Evolutionary conservation across 1,140 invertebrate species (phyloP).

Genomic region (Scaptomyza hsui): DNA sequence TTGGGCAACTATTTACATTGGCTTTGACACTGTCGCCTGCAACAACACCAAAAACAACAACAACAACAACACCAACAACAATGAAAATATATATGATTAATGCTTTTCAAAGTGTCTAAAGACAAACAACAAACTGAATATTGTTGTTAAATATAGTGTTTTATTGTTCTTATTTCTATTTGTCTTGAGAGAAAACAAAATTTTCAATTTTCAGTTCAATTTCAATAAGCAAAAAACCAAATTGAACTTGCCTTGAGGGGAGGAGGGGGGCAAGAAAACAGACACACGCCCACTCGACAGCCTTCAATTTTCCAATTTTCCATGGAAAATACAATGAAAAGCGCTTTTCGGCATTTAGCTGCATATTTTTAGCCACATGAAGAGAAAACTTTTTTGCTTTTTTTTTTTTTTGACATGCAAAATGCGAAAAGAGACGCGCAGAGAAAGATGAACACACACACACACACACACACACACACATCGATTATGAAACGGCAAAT

Average conservation of each 20-base stretch:
- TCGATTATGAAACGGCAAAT: conserved; percentile 64
- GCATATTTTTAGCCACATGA: conserved; percentile 45
- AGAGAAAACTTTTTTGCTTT: conserved; percentile 17
- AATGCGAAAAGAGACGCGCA: conserved; percentile 52
- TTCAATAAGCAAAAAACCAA: conserved; percentile 8
- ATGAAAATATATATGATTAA: conserved; percentile 55
- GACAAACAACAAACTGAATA: conserved; percentile 20
- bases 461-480: conserved; percentile 39
- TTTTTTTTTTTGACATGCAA: conserved; percentile 60
- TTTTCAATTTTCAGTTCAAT: background rate
- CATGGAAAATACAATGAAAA: conserved; percentile 58
- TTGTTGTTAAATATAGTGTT: conserved; percentile 44
- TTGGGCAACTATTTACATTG: conserved; percentile 44
- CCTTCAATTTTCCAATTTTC: conserved; percentile 53
- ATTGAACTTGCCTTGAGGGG: conserved; percentile 11
- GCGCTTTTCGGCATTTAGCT: conserved; percentile 43
- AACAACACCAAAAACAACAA: conserved; percentile 15
- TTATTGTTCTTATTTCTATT: no score
- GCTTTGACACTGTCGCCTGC: conserved; percentile 62
- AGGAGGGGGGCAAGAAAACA: background rate
- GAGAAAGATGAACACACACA: conserved; percentile 48
- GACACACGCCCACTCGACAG: conserved; percentile 12
- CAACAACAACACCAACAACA: conserved; percentile 11
- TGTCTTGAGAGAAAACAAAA: no score
- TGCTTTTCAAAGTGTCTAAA: conserved; percentile 50